Percentiles rank a stretch among this genome's conserved stretches.
These are phyloP conservation scores for Neosilurus mollespiculum DNA, from an alignment of 2,797 vertebrate species.

Conservation along the genomic window DNA sequence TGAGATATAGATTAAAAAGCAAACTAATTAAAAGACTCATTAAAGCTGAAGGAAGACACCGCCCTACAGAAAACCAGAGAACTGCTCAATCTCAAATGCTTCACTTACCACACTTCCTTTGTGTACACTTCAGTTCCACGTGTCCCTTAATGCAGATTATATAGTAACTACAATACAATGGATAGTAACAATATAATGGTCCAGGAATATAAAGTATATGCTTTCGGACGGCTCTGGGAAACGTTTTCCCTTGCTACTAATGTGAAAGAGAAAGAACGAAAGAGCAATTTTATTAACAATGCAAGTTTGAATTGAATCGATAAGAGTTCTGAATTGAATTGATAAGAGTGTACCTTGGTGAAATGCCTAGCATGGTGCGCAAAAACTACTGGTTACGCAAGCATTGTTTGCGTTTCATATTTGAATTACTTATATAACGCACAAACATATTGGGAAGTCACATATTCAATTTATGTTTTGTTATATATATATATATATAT, in stretches of 20 bases:
- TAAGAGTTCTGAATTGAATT: background rate
- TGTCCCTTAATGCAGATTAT: background rate
- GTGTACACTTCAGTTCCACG: background rate
- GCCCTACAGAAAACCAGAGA: slow-evolving; percentile 15
- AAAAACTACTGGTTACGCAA: no score
- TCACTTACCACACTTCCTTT: slow-evolving; percentile 1
- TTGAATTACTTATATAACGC: no score
- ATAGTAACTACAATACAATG: background rate
- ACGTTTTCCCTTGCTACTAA: background rate
- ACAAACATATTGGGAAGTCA: no score
- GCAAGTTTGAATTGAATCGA: background rate
- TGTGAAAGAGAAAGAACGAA: background rate
- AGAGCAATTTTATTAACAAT: background rate
- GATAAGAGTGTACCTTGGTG: background rate
- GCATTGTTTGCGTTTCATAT: no score
- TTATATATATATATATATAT: no score
- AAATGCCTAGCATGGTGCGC: no score
- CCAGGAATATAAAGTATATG: background rate
- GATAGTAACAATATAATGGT: background rate
- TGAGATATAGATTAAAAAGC: slow-evolving; percentile 58
- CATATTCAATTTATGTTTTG: no score
- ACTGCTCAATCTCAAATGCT: background rate
- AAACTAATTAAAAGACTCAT: slow-evolving; percentile 58
- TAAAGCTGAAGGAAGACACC: slow-evolving; percentile 49
- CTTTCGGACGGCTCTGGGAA: background rate